Conservation (phyloP, 2,888 invertebrate species). For the Calephelis perditalis region DNA sequence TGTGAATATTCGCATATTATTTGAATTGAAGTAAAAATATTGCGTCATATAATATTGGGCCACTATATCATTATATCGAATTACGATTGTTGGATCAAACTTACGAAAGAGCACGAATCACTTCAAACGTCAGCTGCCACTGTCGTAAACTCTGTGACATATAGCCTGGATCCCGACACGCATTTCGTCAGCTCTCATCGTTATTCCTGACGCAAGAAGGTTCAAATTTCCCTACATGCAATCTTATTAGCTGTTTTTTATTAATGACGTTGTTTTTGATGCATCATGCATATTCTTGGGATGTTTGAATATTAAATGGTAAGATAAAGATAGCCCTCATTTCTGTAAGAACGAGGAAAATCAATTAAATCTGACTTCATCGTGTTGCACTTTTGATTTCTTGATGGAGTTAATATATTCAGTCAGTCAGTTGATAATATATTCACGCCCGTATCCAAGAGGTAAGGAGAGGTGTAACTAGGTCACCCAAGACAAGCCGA, state of each 20-base stretch:
- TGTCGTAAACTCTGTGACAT: slow-evolving; percentile 70
- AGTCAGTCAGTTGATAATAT: too few relatives aligned
- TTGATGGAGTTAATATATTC: background rate
- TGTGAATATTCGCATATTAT: too few relatives aligned
- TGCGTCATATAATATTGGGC: background rate
- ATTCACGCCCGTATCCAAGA: too few relatives aligned
- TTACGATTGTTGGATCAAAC: slow-evolving; percentile 12
- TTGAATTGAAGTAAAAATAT: too few relatives aligned
- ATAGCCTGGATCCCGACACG: slow-evolving; percentile 48
- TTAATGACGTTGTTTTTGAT: slow-evolving; percentile 15
- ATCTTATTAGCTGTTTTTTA: slow-evolving; percentile 10
- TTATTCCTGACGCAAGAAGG: slow-evolving; percentile 1
- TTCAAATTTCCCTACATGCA: slow-evolving; percentile 8
- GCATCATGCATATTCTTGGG: slow-evolving; percentile 11
- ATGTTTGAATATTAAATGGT: slow-evolving; percentile 3
- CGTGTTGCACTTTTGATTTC: background rate
- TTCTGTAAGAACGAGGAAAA: background rate
- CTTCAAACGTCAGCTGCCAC: slow-evolving; percentile 6
- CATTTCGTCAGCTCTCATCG: background rate
- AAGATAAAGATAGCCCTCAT: slow-evolving; percentile 1
- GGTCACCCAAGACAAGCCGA: too few relatives aligned
- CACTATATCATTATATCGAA: slow-evolving; percentile 6
- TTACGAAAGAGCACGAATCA: slow-evolving; percentile 11
- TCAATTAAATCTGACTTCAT: slow-evolving; percentile 3
- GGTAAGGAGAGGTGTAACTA: too few relatives aligned